Evolutionary conservation across 2,888 invertebrate species (phyloP), one percentile per base, ranked within the genome.

Genomic region (Amphipoea lucens): DNA sequence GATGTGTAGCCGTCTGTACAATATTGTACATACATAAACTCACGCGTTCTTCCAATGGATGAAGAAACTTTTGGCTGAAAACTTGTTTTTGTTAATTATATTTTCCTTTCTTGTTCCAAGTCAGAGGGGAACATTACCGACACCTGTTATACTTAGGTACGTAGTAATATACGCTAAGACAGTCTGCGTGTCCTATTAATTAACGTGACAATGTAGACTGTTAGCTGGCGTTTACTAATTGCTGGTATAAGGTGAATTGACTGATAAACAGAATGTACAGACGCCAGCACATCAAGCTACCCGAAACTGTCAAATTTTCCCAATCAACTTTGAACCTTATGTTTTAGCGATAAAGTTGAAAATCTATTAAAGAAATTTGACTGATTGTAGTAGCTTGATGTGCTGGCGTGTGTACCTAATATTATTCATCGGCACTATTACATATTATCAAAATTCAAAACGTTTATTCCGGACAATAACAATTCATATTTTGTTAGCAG

Each of bases 101-200:
- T 63, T 36, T 63, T 63, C 3, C 4, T 9, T 63, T 66, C 40
- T 6, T 40, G 66, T 66, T 66, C 6, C 1, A 66, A 66, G 63
- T 23, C 20, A 40, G 23, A 23, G 23, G 11, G 66, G 23, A 66
- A 23, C 42, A n/a, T 14, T 67, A 42, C 63, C 36, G 20, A 9
- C n/a, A 42, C 42, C n/a, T 42, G 66, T 14, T 42, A 23, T 65
- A 65, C 40, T 23, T 66, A 67, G 67, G 42, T 42, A 65, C 65
- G 20, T 11, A 17, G 42, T 67, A 42, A 67, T 67, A n/a, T 42
- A 23, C 20, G 69, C 51, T 74, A 14, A 40, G 20, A 51, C 51
- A 48, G 40, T 74, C 48, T 74, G 40, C 42, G 51, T 74, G 42
- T 23, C 23, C 23, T 42, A 75, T 75, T 75, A 75, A 75, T 75